Evolutionary conservation across 2,888 invertebrate species (phyloP).

Genomic region (Amphipyra tragopoginis): DNA sequence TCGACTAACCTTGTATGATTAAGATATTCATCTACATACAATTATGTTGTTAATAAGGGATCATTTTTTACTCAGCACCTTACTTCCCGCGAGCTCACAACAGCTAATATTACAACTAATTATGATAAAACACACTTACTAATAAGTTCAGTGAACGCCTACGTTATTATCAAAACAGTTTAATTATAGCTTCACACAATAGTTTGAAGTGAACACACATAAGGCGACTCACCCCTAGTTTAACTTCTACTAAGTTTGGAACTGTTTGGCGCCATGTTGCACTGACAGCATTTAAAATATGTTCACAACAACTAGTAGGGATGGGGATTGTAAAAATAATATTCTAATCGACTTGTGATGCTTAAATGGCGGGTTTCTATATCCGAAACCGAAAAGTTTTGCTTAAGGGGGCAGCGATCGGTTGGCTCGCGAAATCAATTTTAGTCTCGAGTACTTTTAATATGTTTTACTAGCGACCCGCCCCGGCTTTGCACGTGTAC

Average conservation of each 20-base stretch:
- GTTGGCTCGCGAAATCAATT: too few species aligned
- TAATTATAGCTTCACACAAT: conserved; percentile 62
- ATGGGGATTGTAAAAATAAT: conserved; percentile 60
- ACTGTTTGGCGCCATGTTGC: conserved; percentile 81
- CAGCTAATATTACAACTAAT: conserved; percentile 32
- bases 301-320: conserved; percentile 71
- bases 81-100: background rate
- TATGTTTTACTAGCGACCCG: too few species aligned
- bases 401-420: too few species aligned
- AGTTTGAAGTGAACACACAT: conserved; percentile 74
- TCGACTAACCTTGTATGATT: too few species aligned
- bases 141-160: conserved; percentile 54
- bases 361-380: too few species aligned
- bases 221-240: conserved; percentile 80
- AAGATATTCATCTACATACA: too few species aligned
- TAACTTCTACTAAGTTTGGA: conserved; percentile 80
- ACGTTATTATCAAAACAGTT: conserved; percentile 60
- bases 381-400: background rate
- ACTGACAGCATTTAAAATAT: conserved; percentile 87
- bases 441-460: too few species aligned
- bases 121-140: conserved; percentile 35
- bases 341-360: background rate
- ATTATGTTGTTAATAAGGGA: too few species aligned
- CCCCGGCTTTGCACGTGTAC: too few species aligned
- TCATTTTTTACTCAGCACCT: background rate